Percentiles rank a stretch among this genome's conserved stretches.
Evolutionary conservation across 2,113 vertebrate species (phyloP).

Genomic region (Gorsachius goisagi): DNA sequence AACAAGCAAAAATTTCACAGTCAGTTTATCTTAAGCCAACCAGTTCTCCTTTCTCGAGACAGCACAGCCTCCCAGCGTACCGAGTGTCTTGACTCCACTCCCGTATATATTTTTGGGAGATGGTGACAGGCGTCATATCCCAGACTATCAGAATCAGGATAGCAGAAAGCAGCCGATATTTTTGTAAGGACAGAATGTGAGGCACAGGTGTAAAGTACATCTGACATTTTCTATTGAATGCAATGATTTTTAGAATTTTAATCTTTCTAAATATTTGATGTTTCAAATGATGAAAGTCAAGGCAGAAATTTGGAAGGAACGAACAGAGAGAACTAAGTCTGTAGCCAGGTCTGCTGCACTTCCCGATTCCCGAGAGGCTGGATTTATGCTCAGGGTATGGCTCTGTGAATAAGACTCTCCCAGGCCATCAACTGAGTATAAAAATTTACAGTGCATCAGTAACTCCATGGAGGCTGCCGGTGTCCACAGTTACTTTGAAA

Average conservation of each 20-base stretch:
- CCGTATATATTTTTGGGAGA: neutral
- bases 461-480: neutral
- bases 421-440: neutral
- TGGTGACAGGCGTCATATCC: neutral
- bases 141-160: neutral
- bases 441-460: neutral
- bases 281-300: neutral
- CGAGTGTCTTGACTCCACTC: accelerated
- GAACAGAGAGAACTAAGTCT: neutral
- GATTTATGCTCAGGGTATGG: neutral
- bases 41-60: neutral
- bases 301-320: neutral
- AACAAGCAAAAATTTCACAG: neutral
- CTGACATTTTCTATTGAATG: neutral
- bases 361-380: neutral
- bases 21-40: neutral
- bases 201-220: neutral
- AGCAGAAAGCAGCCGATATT: neutral
- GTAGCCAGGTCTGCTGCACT: neutral
- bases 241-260: neutral
- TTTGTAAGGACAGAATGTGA: neutral
- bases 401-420: neutral
- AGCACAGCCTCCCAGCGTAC: neutral
- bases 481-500: neutral
- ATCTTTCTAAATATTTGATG: neutral